Base-by-base conservation (phyloP, 2,797 vertebrate genomes). In the Apodemus agrarius region DNA sequence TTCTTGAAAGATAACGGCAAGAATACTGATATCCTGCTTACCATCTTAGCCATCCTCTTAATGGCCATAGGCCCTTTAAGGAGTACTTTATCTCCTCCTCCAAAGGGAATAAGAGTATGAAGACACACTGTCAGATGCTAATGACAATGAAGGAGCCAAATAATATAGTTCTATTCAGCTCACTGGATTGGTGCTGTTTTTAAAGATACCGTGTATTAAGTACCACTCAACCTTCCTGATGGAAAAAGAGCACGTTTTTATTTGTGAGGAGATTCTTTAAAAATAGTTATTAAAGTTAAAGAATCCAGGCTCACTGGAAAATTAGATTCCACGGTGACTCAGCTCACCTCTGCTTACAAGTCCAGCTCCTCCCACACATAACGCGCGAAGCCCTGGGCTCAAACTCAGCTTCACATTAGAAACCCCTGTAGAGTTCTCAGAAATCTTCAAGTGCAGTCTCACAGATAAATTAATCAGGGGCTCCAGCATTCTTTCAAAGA, bases 41-140 rank as follows among this genome's bases (percentile, higher is more conserved):
- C 65, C 81, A 94, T 69, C 93, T 97, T 97, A 97, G 95, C 96
- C 91, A 57, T 83, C 89, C 89, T 97, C 59, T 86, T 97, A 97
- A 98, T 97, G 98, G 98, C 93, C 98, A 97, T 76, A 26, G 92
- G 52, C 88, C 98, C 98, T 97, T 90, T 72, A 22, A 97, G 97
- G 98, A 98, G 92, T 91, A 97, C 97, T 98, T 97, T 98, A 57
- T 93, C 97, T 97, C 97, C 96, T 94, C 94, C 97, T 95, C 97
- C 96, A 97, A 97, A 97, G 95, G 95, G 96, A 91, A 96, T 97
- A 96, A 94, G 98, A 97, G 87, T 89, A 90, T 89, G 95, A 95
- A 92, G 97, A 96, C 14, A 19, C 24, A 22, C 74, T 97, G 96
- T 97, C 98, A 98, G 95, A 94, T 98, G 93, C 95, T 98, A 97